These are phyloP conservation scores for Perizoma flavofasciatum DNA, from an alignment of 2,888 invertebrate species.

Conservation along the genomic window DNA sequence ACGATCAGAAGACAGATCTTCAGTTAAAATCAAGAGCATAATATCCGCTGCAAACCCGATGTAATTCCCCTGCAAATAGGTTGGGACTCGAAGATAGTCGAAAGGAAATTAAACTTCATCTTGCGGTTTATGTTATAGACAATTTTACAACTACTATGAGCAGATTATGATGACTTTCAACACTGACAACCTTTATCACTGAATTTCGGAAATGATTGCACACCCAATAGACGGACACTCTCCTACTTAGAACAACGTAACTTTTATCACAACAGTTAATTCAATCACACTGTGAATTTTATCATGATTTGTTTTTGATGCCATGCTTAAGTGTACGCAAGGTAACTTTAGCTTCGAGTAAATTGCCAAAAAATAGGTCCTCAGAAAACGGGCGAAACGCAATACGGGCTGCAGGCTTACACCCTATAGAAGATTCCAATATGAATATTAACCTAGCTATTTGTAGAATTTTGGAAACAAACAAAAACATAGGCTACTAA, in stretches of 20 bases:
- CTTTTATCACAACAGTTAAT: slow-evolving; percentile 41
- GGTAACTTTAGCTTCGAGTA: too few species aligned
- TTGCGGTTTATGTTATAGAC: slow-evolving; percentile 27
- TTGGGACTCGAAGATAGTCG: slow-evolving; percentile 39
- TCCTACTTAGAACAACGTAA: slow-evolving; percentile 8
- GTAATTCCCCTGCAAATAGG: slow-evolving; percentile 39
- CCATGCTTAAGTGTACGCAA: too few species aligned
- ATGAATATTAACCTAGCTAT: too few species aligned
- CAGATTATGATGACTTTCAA: neutral
- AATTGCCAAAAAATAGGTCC: too few species aligned
- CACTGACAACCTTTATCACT: neutral
- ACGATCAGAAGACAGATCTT: neutral
- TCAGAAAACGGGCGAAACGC: too few species aligned
- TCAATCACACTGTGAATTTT: slow-evolving; percentile 52
- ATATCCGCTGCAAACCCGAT: slow-evolving; percentile 50
- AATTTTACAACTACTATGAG: slow-evolving; percentile 15
- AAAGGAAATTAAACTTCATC: slow-evolving; percentile 59
- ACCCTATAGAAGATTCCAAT: too few species aligned
- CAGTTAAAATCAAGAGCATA: slow-evolving; percentile 32
- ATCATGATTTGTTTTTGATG: slow-evolving; percentile 46
- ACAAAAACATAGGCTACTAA: too few species aligned
- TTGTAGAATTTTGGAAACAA: too few species aligned
- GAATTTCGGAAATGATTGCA: slow-evolving; percentile 6
- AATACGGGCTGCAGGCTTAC: too few species aligned
- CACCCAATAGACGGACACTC: neutral